Conservation (phyloP, 2,113 vertebrate species). For the Tenrec ecaudatus region DNA sequence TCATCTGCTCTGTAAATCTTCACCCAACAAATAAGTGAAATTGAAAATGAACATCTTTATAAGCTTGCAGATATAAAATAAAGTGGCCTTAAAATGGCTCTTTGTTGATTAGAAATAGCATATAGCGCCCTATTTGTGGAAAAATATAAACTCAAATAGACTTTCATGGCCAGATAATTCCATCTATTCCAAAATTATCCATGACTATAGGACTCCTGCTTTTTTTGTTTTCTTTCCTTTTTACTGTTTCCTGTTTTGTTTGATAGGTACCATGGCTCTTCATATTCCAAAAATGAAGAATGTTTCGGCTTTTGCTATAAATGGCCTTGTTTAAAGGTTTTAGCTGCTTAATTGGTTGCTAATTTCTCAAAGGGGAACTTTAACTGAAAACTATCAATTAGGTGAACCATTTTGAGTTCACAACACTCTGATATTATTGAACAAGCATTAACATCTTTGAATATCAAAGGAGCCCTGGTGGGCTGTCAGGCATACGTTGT, state of each 20-base stretch:
- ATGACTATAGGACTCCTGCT: background rate
- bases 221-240: background rate
- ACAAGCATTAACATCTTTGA: background rate
- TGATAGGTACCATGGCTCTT: background rate
- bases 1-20: no score
- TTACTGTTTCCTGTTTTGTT: background rate
- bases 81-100: slow-evolving; percentile 69
- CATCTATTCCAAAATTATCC: slow-evolving; percentile 37
- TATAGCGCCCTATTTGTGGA: slow-evolving; percentile 1
- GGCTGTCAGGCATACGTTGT: no score
- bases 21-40: no score
- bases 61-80: slow-evolving; percentile 70
- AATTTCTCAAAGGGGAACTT: background rate
- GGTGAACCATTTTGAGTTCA: background rate
- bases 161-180: slow-evolving; percentile 26
- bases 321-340: slow-evolving; percentile 25
- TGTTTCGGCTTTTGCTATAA: background rate
- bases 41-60: background rate
- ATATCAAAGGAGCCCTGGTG: background rate
- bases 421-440: background rate
- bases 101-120: slow-evolving; percentile 64
- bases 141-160: slow-evolving; percentile 4
- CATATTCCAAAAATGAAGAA: background rate
- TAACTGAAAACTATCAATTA: slow-evolving; percentile 27
- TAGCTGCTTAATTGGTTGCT: no score